Evolutionary conservation across 30 jellyfish, hydroid and myxozoan species (phyloP).

Genomic region (Hydra vulgaris): DNA sequence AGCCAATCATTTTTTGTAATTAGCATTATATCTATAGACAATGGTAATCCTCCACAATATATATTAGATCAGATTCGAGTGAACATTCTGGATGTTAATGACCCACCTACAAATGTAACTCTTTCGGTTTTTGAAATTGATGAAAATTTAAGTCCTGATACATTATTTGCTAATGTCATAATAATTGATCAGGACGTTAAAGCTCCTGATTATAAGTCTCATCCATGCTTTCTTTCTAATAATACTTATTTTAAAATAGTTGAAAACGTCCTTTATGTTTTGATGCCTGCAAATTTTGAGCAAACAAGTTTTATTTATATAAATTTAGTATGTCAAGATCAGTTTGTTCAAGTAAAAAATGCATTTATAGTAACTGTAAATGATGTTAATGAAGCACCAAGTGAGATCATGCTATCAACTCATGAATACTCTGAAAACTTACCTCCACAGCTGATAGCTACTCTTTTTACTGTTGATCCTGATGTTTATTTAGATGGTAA

Average conservation of each 20-base stretch:
- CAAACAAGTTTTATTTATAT: neutral
- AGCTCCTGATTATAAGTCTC: conserved; percentile 3
- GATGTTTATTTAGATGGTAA: conserved; percentile 25
- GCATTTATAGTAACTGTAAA: conserved; percentile 26
- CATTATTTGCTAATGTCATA: neutral
- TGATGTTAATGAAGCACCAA: conserved; percentile 84
- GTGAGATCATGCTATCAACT: conserved; percentile 28
- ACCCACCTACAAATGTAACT: conserved; percentile 16
- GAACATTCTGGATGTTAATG: conserved; percentile 24
- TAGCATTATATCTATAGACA: conserved; percentile 11
- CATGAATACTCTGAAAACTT: conserved; percentile 36
- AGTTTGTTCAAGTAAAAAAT: conserved; percentile 17
- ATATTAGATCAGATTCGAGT: neutral
- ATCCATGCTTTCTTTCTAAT: neutral
- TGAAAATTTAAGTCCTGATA: conserved; percentile 21
- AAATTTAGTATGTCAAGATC: conserved; percentile 54
- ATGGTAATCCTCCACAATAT: conserved; percentile 19
- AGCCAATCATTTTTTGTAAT: neutral
- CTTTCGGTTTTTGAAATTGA: neutral
- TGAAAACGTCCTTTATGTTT: neutral
- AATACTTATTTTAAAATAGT: neutral
- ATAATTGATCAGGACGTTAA: conserved; percentile 22
- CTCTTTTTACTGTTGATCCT: conserved; percentile 53
- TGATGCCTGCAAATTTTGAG: conserved; percentile 12
- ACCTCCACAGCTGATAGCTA: conserved; percentile 27